phyloP scores from a whole-genome alignment of 2,113 vertebrate species.

The Anas platyrhynchos region DNA sequence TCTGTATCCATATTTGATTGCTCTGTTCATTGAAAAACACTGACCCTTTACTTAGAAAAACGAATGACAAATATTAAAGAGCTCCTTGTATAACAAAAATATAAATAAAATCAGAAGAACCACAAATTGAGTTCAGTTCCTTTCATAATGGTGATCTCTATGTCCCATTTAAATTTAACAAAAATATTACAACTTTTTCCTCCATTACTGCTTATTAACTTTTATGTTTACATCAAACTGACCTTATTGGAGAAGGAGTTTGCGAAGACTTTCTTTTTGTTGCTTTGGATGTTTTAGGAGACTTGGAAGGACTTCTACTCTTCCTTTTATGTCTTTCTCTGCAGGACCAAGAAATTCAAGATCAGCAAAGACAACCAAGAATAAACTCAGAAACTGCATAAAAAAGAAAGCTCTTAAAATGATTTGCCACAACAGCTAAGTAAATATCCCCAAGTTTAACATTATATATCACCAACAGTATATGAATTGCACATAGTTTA shows the following conservation, averaged over 20 bases:
- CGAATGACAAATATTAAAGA: not conserved
- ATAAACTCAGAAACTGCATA: not conserved
- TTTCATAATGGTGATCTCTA: not conserved
- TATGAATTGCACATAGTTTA: not conserved
- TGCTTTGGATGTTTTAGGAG: conserved; percentile 63
- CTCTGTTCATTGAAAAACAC: not conserved
- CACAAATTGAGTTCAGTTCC: not conserved
- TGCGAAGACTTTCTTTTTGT: conserved; percentile 81
- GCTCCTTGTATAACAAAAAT: not conserved
- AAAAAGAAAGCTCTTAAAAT: not conserved
- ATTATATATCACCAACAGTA: not conserved
- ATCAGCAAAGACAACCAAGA: conserved; percentile 7
- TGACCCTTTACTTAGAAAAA: not conserved
- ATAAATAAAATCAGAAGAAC: not conserved
- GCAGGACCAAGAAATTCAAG: conserved; percentile 7
- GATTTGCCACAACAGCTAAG: not conserved
- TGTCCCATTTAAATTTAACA: not conserved
- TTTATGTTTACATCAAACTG: not conserved
- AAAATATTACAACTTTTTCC: not conserved
- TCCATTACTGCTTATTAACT: not conserved
- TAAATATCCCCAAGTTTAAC: not conserved
- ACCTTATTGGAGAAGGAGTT: conserved; percentile 88
- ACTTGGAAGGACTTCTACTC: conserved; percentile 82
- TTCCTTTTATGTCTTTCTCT: conserved; percentile 84
- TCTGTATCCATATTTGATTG: not conserved